A percentile compares a stretch with the other conserved stretches of the same genome.
Evolutionary conservation across 2,113 vertebrate genomes (phyloP).

Genomic region (Triplophysa siluroides): DNA sequence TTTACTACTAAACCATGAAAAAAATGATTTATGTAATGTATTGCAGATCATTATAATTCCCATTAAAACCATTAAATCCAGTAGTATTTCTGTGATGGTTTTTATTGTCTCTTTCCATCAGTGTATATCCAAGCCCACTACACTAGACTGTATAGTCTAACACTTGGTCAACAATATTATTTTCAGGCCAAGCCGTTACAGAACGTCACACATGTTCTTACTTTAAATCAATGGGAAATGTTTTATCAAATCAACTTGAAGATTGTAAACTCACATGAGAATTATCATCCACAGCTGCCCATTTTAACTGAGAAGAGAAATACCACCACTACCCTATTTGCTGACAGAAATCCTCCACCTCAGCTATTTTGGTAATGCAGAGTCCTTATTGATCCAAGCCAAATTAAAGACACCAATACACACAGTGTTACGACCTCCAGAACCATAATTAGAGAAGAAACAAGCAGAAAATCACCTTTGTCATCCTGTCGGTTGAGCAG

Average conservation of each 20-base stretch:
- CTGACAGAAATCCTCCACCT: constrained; percentile 57
- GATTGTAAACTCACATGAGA: background rate
- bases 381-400: constrained; percentile 56
- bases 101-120: no score
- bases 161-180: background rate
- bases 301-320: constrained; percentile 28
- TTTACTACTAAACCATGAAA: no score
- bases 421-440: constrained; percentile 24
- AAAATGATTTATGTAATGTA: no score
- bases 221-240: background rate
- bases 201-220: background rate
- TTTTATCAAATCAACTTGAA: background rate
- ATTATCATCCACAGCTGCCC: background rate
- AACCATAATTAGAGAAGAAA: constrained; percentile 17
- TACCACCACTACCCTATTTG: constrained; percentile 47
- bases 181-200: background rate
- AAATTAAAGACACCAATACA: constrained; percentile 48
- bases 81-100: no score
- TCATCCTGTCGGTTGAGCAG: constrained; percentile 14
- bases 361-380: constrained; percentile 56
- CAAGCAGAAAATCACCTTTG: constrained; percentile 35
- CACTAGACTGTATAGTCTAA: no score
- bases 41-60: no score
- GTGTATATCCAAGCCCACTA: no score
- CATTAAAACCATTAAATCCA: no score